phyloP scores from a whole-genome alignment of 1,140 invertebrate genomes.

The Diuraphis noxia region DNA sequence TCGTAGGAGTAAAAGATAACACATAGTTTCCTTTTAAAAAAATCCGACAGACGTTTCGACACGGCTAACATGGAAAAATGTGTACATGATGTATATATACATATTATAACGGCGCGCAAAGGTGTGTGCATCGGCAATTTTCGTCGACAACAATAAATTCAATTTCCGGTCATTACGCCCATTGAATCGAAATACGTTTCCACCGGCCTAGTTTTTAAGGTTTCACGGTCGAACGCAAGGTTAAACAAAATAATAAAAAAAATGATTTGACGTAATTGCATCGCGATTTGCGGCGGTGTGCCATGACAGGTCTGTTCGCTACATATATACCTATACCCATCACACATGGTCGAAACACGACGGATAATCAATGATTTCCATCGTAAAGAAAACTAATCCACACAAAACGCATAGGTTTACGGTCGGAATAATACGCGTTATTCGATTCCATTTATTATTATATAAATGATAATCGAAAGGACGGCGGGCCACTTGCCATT shows the following conservation, averaged over 20 bases:
- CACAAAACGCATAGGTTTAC: not conserved
- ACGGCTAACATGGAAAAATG: not conserved
- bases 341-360: not conserved
- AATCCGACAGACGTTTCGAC: not conserved
- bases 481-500: no score
- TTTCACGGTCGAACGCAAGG: conserved; percentile 20
- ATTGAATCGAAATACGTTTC: not conserved
- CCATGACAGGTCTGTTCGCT: not conserved
- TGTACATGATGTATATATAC: not conserved
- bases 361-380: not conserved
- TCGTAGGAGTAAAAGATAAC: not conserved
- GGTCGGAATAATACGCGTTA: not conserved
- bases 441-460: not conserved
- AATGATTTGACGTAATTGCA: not conserved
- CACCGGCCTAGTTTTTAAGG: conserved; percentile 16
- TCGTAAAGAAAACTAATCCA: conserved; percentile 6
- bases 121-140: not conserved
- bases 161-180: not conserved
- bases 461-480: not conserved
- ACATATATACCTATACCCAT: not conserved
- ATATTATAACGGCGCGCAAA: not conserved
- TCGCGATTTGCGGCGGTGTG: not conserved
- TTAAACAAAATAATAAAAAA: not conserved
- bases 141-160: not conserved
- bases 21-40: not conserved